Percentiles rank a stretch among this genome's conserved stretches.
These are phyloP conservation scores for Choloepus hoffmanni DNA, from an alignment of 2,113 vertebrate genomes.

Conservation along the genomic window DNA sequence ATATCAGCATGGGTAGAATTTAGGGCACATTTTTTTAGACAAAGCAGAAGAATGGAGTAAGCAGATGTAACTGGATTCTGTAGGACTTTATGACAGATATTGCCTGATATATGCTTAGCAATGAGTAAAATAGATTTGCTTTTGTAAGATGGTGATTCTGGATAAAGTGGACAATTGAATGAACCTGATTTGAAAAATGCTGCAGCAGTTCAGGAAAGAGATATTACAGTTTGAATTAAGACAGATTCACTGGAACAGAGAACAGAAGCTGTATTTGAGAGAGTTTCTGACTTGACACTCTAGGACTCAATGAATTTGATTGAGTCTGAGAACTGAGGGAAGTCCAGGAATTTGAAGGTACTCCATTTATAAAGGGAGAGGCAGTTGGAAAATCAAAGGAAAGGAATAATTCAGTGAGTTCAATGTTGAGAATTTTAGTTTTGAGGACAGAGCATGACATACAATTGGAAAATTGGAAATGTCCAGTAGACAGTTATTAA, in stretches of 20 bases:
- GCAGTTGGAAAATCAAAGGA: background rate
- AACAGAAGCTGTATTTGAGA: background rate
- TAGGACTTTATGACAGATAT: background rate
- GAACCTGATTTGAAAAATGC: background rate
- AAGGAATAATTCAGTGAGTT: background rate
- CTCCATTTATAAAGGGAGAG: background rate
- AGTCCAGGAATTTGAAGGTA: background rate
- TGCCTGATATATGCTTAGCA: background rate
- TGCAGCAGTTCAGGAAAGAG: background rate
- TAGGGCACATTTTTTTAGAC: background rate
- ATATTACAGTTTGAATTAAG: background rate
- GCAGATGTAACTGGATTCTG: background rate
- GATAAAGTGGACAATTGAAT: background rate
- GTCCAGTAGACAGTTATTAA: background rate
- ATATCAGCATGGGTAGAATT: background rate
- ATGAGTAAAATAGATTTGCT: background rate
- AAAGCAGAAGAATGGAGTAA: background rate
- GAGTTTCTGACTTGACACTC: background rate
- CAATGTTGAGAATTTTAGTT: background rate
- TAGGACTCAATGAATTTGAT: background rate
- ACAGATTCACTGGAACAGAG: background rate
- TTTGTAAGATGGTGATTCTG: background rate
- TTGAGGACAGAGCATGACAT: too few species aligned
- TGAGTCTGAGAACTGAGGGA: background rate
- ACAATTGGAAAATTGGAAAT: background rate